Percentiles rank a stretch among this genome's conserved stretches.
These are phyloP conservation scores for Osmoderma eremita DNA, from an alignment of 2,888 invertebrate species.

Conservation along the genomic window DNA sequence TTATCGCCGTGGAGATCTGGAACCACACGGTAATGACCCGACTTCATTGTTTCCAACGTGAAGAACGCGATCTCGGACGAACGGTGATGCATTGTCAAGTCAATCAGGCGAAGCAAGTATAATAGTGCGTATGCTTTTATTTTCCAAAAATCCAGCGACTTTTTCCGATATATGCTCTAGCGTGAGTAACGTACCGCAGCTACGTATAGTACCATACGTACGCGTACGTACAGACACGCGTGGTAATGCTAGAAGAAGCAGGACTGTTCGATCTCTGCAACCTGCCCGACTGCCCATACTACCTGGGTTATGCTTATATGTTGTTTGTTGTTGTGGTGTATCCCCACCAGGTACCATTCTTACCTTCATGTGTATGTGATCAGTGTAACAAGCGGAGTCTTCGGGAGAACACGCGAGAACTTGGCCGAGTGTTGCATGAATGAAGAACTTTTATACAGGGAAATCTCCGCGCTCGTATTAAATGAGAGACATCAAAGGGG, in stretches of 20 bases:
- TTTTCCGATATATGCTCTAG: conserved; percentile 11
- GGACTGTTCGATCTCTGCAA: conserved; percentile 44
- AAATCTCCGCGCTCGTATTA: conserved; percentile 24
- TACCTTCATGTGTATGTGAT: conserved; percentile 64
- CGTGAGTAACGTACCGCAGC: neutral
- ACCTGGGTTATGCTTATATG: conserved; percentile 61
- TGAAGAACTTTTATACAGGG: conserved; percentile 37
- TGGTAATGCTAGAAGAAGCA: conserved; percentile 29
- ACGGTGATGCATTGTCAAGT: conserved; percentile 61
- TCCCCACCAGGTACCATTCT: conserved; percentile 63
- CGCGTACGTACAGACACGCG: conserved; percentile 9
- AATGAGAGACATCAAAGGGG: conserved; percentile 27
- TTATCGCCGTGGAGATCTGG: conserved; percentile 53
- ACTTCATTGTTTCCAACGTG: conserved; percentile 57
- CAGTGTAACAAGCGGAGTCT: conserved; percentile 64
- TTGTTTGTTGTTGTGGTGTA: conserved; percentile 46
- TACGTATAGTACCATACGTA: neutral
- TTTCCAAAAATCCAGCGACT: conserved; percentile 29
- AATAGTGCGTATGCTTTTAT: conserved; percentile 42
- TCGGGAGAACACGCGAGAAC: conserved; percentile 61
- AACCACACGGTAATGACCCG: conserved; percentile 56
- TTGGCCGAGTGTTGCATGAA: conserved; percentile 40
- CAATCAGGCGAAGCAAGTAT: conserved; percentile 54
- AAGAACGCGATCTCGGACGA: conserved; percentile 54
- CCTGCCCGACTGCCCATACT: conserved; percentile 58